A percentile compares a stretch with the other conserved stretches of the same genome.
Evolutionary conservation across 92 coral and sea anemone species (phyloP).

Genomic region (Palythoa grandiflora): DNA sequence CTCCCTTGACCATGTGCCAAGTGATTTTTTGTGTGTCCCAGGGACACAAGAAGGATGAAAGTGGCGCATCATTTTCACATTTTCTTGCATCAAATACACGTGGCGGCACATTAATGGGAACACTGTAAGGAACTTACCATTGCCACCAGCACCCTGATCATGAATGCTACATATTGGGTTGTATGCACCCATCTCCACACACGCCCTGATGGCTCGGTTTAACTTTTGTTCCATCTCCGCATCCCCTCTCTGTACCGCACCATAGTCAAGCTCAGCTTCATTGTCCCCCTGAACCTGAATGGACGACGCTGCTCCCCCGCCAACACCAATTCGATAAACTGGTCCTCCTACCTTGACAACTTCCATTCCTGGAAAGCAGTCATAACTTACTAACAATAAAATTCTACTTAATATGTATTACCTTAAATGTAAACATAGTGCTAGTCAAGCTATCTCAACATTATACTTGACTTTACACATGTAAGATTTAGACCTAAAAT

Average conservation of each 20-base stretch:
- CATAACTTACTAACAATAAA: not conserved
- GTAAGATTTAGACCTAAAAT: too few relatives aligned
- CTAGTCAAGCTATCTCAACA: too few relatives aligned
- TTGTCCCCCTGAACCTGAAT: slow-evolving; percentile 98
- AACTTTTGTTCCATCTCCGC: slow-evolving; percentile 99
- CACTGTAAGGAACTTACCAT: slow-evolving; percentile 66
- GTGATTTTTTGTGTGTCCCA: too few relatives aligned
- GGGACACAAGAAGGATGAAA: too few relatives aligned
- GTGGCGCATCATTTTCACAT: too few relatives aligned
- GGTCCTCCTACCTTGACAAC: slow-evolving; percentile 98
- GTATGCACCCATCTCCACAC: slow-evolving; percentile 79
- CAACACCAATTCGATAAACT: slow-evolving; percentile 97
- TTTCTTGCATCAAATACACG: too few relatives aligned
- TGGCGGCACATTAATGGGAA: too few relatives aligned
- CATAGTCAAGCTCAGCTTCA: slow-evolving; percentile 97
- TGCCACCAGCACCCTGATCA: slow-evolving; percentile 99
- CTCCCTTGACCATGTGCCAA: too few relatives aligned
- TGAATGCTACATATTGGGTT: slow-evolving; percentile 98
- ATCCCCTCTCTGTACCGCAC: slow-evolving; percentile 99
- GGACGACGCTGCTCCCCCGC: slow-evolving; percentile 99
- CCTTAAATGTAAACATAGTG: too few relatives aligned
- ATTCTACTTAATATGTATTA: too few relatives aligned
- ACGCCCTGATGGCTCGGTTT: slow-evolving; percentile 94
- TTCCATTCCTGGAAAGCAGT: slow-evolving; percentile 78
- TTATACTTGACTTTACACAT: too few relatives aligned